Percentiles rank a stretch among this genome's conserved stretches.
Evolutionary conservation across 2,888 invertebrate genomes (phyloP).

Genomic region (Drosophila leonis): DNA sequence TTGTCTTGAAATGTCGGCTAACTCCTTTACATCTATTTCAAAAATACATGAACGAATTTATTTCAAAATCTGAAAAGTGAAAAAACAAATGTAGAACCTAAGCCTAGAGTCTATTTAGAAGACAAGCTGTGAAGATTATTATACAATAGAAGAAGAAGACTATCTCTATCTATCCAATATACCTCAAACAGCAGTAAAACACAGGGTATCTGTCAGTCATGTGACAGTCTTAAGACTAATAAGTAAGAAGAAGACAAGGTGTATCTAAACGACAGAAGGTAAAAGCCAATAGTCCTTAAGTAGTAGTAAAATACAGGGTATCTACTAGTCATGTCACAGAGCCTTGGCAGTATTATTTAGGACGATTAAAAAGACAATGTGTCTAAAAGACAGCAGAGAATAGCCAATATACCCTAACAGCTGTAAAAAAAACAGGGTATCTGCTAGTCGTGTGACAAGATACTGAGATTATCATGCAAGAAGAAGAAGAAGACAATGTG

Average conservation of each 20-base stretch:
- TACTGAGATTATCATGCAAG: not conserved
- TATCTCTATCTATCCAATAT: too few species aligned
- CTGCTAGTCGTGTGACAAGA: not conserved
- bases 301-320: not conserved
- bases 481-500: not conserved
- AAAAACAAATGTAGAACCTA: too few species aligned
- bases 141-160: too few species aligned
- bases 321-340: not conserved
- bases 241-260: not conserved
- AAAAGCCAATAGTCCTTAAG: not conserved
- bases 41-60: too few species aligned
- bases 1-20: too few species aligned
- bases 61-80: too few species aligned
- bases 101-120: too few species aligned
- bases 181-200: too few species aligned
- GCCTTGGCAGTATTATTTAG: not conserved
- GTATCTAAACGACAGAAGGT: not conserved
- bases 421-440: not conserved
- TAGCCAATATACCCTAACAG: not conserved
- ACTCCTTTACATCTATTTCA: too few species aligned
- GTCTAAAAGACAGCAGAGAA: not conserved
- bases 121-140: too few species aligned
- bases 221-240: not conserved
- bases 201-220: not conserved
- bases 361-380: too few species aligned